Conservation (phyloP, 1,140 invertebrate species). For the Bombus impatiens region DNA sequence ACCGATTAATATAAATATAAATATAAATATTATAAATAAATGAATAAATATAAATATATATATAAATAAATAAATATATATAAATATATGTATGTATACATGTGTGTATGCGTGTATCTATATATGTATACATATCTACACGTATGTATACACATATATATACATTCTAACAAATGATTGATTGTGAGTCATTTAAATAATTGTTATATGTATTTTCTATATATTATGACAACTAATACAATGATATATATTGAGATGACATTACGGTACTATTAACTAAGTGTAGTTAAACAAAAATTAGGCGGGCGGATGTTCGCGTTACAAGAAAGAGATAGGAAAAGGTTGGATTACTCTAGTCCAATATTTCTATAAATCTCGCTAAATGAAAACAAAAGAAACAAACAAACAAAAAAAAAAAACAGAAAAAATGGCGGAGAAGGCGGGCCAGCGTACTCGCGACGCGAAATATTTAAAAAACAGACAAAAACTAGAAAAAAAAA, state of each 20-base stretch:
- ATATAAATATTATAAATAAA: conserved; percentile 67
- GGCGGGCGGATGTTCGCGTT: conserved; percentile 66
- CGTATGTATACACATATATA: conserved; percentile 39
- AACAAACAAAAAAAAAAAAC: conserved; percentile 10
- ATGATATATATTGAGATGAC: conserved; percentile 77
- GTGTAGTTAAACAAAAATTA: conserved; percentile 76
- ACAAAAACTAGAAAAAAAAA: conserved; percentile 33
- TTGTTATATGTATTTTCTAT: conserved; percentile 82
- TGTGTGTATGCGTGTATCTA: conserved; percentile 58
- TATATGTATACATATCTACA: conserved; percentile 44
- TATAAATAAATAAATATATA: conserved; percentile 66
- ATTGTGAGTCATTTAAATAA: conserved; percentile 82
- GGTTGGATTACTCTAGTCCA: conserved; percentile 73
- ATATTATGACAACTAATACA: conserved; percentile 78
- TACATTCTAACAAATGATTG: conserved; percentile 74
- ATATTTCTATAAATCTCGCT: conserved; percentile 76
- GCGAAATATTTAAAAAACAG: conserved; percentile 54
- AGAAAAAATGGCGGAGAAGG: conserved; percentile 19
- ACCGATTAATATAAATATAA: conserved; percentile 72
- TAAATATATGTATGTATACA: conserved; percentile 70
- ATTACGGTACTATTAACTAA: conserved; percentile 80
- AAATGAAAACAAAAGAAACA: conserved; percentile 37
- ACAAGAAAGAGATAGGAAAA: conserved; percentile 52
- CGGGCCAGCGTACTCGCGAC: conserved; percentile 31
- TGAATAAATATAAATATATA: conserved; percentile 69